A percentile compares a stretch with the other conserved stretches of the same genome.
These are phyloP conservation scores for Mercenaria mercenaria DNA, from an alignment of 1,140 invertebrate species.

Conservation along the genomic window DNA sequence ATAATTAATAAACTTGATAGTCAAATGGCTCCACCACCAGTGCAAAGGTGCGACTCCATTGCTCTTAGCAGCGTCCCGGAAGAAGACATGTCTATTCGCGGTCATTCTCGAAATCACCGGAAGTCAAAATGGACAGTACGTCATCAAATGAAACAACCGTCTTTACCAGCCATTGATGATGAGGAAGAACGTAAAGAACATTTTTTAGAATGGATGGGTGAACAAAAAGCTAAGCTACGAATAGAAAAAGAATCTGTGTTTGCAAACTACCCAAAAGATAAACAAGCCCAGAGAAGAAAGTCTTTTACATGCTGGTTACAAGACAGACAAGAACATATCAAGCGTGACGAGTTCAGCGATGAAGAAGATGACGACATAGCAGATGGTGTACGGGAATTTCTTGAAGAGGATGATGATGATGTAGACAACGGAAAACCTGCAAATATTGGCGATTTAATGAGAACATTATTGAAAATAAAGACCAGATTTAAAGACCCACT, in stretches of 20 bases:
- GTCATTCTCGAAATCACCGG: neutral
- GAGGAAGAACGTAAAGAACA: constrained; percentile 51
- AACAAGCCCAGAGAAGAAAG: constrained; percentile 28
- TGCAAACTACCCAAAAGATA: neutral
- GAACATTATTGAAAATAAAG: constrained; percentile 49
- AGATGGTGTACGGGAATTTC: neutral
- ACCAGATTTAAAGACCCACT: constrained; percentile 42
- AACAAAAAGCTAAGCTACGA: constrained; percentile 23
- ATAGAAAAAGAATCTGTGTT: neutral
- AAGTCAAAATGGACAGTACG: constrained; percentile 27
- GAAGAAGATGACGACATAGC: neutral
- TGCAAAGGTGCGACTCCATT: neutral
- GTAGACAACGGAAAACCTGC: neutral
- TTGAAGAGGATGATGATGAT: neutral
- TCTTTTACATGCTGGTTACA: constrained; percentile 49
- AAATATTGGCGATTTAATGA: constrained; percentile 54
- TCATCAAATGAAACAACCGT: constrained; percentile 31
- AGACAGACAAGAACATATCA: constrained; percentile 10
- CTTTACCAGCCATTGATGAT: constrained; percentile 51
- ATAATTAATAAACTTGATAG: constrained; percentile 43
- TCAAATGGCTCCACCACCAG: neutral
- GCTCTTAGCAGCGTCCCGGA: constrained; percentile 27
- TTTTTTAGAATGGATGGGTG: constrained; percentile 47
- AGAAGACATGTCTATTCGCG: neutral
- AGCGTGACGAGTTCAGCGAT: neutral